Evolutionary conservation across 2,797 vertebrate species (phyloP).

Genomic region (Ptychadena robeensis): DNA sequence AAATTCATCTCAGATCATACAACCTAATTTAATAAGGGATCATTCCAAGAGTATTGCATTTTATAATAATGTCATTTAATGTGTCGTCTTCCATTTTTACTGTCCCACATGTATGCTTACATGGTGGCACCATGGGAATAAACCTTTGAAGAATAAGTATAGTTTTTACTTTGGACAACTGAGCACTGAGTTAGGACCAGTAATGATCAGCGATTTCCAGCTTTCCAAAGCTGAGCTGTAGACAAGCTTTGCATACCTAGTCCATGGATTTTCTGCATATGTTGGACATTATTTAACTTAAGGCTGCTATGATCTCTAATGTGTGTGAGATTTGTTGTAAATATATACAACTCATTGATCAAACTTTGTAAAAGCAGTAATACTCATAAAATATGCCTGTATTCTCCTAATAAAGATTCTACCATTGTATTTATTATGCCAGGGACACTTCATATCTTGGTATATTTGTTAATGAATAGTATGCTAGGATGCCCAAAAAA

Average conservation of each 20-base stretch:
- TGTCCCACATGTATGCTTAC: slow-evolving; percentile 99
- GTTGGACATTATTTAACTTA: not conserved
- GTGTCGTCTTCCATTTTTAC: slow-evolving; percentile 99
- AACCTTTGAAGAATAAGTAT: slow-evolving; percentile 90
- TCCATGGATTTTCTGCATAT: not conserved
- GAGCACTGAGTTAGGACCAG: slow-evolving; percentile 30
- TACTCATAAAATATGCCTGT: not conserved
- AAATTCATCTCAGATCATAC: slow-evolving; percentile 99
- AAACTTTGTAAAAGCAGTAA: not conserved
- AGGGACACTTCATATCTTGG: not conserved
- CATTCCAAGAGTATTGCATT: slow-evolving; percentile 99
- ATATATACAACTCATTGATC: not conserved
- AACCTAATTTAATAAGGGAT: slow-evolving; percentile 99
- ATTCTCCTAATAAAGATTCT: not conserved
- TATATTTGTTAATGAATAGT: not conserved
- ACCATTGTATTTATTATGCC: not conserved
- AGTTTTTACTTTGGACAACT: slow-evolving; percentile 66
- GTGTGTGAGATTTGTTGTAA: not conserved
- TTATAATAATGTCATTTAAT: slow-evolving; percentile 99
- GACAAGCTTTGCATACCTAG: not conserved
- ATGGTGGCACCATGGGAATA: slow-evolving; percentile 94
- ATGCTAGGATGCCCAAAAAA: not conserved
- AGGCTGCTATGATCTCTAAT: not conserved
- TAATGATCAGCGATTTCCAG: slow-evolving; percentile 18
- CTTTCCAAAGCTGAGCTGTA: not conserved